These are phyloP conservation scores for Mastomys natalensis DNA, from an alignment of 2,113 vertebrate species.

Conservation along the genomic window DNA sequence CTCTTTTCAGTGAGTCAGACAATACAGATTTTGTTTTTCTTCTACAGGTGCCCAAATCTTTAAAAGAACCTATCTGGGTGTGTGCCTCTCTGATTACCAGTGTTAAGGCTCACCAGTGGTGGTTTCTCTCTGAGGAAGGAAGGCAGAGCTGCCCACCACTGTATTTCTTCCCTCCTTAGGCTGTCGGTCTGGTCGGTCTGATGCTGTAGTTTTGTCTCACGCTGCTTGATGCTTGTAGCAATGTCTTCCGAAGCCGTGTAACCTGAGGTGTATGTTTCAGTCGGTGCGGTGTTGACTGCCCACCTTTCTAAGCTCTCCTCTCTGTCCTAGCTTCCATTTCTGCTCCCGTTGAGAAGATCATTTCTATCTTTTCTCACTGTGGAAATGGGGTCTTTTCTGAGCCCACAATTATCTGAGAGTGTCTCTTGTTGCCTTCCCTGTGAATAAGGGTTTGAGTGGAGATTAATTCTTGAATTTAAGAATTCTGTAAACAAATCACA, in stretches of 20 bases:
- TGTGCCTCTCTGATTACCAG: neutral
- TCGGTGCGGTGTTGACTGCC: neutral
- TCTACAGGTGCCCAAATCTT: neutral
- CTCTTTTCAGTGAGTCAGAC: neutral
- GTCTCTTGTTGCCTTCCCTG: constrained; percentile 2
- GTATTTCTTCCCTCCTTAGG: neutral
- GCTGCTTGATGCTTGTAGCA: neutral
- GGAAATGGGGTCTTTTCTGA: constrained; percentile 11
- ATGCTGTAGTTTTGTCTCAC: constrained; percentile 6
- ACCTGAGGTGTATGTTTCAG: neutral
- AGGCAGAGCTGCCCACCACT: neutral
- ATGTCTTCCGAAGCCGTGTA: neutral
- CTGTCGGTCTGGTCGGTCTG: neutral
- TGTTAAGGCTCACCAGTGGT: neutral
- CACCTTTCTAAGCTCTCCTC: neutral
- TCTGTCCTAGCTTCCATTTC: neutral
- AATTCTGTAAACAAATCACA: constrained; percentile 22
- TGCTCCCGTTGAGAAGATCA: neutral
- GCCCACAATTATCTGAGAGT: constrained; percentile 1
- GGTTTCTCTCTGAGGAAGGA: neutral
- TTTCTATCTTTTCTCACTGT: neutral
- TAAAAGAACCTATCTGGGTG: neutral
- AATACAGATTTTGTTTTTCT: constrained; percentile 25
- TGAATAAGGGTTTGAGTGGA: neutral
- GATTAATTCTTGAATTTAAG: constrained; percentile 22